A percentile compares a stretch with the other conserved stretches of the same genome.
Conservation (phyloP, 1,140 invertebrate species). For the Bemisia tabaci region DNA sequence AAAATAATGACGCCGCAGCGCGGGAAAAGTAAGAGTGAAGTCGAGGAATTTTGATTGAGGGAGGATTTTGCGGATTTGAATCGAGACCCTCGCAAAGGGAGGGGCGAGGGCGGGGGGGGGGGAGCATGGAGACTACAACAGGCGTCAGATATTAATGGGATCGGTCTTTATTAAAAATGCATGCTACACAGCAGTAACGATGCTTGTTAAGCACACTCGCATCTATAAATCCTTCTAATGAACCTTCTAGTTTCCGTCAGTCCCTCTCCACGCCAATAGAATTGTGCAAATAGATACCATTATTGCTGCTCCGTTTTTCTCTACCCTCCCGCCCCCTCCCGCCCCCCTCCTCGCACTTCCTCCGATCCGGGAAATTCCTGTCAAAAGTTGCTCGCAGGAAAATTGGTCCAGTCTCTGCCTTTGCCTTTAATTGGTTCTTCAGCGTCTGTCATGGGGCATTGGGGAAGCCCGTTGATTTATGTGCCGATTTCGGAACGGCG, state of each 20-base stretch:
- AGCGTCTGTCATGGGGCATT: no score
- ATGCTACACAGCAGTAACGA: neutral
- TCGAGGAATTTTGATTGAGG: neutral
- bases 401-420: no score
- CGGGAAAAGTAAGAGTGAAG: neutral
- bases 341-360: no score
- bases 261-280: neutral
- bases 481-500: no score
- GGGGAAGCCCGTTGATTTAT: no score
- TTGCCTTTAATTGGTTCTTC: no score
- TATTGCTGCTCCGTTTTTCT: no score
- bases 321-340: no score
- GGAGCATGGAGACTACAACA: neutral
- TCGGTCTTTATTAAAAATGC: neutral
- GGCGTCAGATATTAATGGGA: neutral
- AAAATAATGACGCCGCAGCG: neutral
- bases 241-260: neutral
- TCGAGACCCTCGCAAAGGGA: neutral
- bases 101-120: no score
- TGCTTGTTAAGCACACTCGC: neutral
- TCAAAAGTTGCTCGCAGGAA: no score
- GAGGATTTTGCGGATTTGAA: neutral
- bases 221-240: neutral
- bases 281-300: neutral
- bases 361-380: no score